Percentiles rank a stretch among this genome's conserved stretches.
Evolutionary conservation across 2,888 invertebrate species (phyloP).

Genomic region (Mylabris sibirica): DNA sequence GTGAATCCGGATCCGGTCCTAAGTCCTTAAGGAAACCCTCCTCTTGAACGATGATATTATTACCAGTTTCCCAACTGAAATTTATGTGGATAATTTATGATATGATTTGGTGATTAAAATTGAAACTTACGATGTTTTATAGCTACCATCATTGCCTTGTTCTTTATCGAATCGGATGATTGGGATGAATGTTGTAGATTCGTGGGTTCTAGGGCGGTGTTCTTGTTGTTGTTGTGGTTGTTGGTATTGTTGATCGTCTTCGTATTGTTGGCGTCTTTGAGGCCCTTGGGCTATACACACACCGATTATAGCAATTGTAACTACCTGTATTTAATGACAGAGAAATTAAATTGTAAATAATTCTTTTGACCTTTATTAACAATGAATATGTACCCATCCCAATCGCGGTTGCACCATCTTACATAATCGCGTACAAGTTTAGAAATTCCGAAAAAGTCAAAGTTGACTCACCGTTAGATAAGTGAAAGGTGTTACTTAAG

Average conservation of each 20-base stretch:
- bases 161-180: constrained; percentile 84
- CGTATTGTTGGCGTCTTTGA: constrained; percentile 56
- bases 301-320: constrained; percentile 40
- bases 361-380: constrained; percentile 22
- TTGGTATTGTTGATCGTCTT: constrained; percentile 56
- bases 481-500: constrained; percentile 44
- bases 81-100: constrained; percentile 20
- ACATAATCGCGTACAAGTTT: constrained; percentile 32
- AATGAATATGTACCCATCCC: constrained; percentile 24
- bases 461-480: constrained; percentile 31
- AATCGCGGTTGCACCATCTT: constrained; percentile 34
- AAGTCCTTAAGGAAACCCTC: constrained; percentile 75
- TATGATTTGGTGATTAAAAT: constrained; percentile 17
- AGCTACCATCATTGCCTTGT: constrained; percentile 83
- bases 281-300: constrained; percentile 36
- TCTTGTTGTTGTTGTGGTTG: constrained; percentile 55
- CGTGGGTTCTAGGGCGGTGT: constrained; percentile 58
- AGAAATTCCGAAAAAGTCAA: constrained; percentile 40
- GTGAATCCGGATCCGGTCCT: constrained; percentile 58
- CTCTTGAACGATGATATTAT: constrained; percentile 81
- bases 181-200: constrained; percentile 79
- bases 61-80: constrained; percentile 81
- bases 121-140: constrained; percentile 76
- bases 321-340: constrained; percentile 35
- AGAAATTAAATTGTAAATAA: not conserved